These are phyloP conservation scores for Cydia amplana DNA, from an alignment of 1,140 invertebrate species.

Conservation along the genomic window DNA sequence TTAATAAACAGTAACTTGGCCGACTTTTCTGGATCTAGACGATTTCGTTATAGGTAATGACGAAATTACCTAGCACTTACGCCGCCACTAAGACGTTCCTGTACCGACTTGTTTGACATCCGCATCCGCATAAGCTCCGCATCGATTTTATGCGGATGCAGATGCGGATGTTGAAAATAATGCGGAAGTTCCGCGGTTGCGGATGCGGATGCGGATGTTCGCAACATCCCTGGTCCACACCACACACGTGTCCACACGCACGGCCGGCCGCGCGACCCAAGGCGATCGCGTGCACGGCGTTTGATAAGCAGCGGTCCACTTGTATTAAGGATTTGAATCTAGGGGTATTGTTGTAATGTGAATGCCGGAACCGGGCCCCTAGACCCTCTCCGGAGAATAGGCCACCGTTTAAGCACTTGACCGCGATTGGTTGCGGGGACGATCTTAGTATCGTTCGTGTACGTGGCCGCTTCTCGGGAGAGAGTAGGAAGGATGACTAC, in stretches of 20 bases:
- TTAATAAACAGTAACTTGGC: too few species aligned
- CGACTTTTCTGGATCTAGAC: too few species aligned
- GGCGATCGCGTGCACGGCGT: not conserved
- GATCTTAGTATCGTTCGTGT: not conserved
- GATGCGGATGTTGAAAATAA: too few species aligned
- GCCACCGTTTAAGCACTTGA: not conserved
- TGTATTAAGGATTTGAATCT: slow-evolving; percentile 38
- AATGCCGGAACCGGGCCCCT: slow-evolving; percentile 30
- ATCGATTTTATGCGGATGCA: too few species aligned
- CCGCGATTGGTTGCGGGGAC: not conserved
- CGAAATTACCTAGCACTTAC: too few species aligned
- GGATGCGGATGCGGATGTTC: too few species aligned
- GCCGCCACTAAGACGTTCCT: too few species aligned
- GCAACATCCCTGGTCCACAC: too few species aligned
- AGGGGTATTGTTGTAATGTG: slow-evolving; percentile 32
- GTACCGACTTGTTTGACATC: too few species aligned
- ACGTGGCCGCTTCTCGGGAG: slow-evolving; percentile 8
- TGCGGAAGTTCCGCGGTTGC: too few species aligned
- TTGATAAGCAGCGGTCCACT: slow-evolving; percentile 24
- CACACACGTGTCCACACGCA: not conserved
- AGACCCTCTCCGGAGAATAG: slow-evolving; percentile 36
- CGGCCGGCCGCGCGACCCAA: not conserved
- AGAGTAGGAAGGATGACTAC: slow-evolving; percentile 14
- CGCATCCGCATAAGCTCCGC: too few species aligned
- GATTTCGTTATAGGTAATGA: too few species aligned